Evolutionary conservation across 2,797 vertebrate species (phyloP).

Genomic region (Chanos chanos): DNA sequence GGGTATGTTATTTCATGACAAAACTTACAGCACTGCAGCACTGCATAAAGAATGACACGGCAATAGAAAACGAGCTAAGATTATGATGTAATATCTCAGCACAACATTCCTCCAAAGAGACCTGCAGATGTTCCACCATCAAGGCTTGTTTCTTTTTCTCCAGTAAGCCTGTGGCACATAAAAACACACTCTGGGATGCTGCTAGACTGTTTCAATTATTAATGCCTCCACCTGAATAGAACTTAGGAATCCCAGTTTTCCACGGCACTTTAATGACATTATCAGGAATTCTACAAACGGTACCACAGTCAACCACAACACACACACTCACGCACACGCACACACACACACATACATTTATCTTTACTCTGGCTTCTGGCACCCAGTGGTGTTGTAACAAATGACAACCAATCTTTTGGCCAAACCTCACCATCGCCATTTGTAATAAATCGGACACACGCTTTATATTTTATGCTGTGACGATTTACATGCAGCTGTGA

Average conservation of each 20-base stretch:
- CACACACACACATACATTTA: conserved; percentile 8
- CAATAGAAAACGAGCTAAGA: too few species aligned
- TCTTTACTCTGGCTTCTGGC: conserved; percentile 6
- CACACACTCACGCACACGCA: conserved; percentile 16
- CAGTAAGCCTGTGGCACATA: too few species aligned
- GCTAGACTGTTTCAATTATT: conserved; percentile 20
- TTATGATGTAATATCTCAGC: too few species aligned
- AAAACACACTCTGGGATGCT: too few species aligned
- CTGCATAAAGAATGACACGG: too few species aligned
- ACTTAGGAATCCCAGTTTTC: conserved; percentile 3
- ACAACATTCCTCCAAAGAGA: too few species aligned
- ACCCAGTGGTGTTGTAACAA: conserved; percentile 15
- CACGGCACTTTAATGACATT: not conserved
- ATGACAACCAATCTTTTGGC: conserved; percentile 11
- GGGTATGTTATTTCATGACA: too few species aligned
- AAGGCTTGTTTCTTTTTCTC: too few species aligned
- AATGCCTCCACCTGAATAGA: not conserved
- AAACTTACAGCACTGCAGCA: too few species aligned
- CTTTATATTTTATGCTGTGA: conserved; percentile 25
- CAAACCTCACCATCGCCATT: conserved; percentile 17
- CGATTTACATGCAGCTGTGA: conserved; percentile 46
- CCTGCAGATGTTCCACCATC: too few species aligned
- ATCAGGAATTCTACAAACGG: conserved; percentile 8
- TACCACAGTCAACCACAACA: conserved; percentile 9
- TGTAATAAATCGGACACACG: conserved; percentile 26